These are phyloP conservation scores for Ploceus nigricollis DNA, from an alignment of 2,113 vertebrate species.

Conservation along the genomic window DNA sequence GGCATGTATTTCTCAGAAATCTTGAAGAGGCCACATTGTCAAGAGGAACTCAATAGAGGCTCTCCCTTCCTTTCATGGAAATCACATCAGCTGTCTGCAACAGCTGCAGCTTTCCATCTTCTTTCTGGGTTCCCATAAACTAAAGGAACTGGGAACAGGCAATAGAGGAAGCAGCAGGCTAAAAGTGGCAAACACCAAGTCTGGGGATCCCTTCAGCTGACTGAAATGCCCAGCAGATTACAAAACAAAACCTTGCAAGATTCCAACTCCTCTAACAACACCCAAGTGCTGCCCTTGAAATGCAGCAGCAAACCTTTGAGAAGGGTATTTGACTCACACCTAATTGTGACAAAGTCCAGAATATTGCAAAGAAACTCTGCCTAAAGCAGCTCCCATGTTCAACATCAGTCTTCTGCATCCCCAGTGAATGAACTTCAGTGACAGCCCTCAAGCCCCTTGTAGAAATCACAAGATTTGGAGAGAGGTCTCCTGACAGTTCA, in stretches of 20 bases:
- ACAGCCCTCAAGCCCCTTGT: not conserved
- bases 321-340: not conserved
- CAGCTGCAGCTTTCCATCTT: not conserved
- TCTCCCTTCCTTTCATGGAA: not conserved
- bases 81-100: not conserved
- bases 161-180: not conserved
- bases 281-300: not conserved
- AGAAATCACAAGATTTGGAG: not conserved
- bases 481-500: not conserved
- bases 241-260: not conserved
- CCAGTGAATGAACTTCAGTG: not conserved
- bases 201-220: not conserved
- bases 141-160: not conserved
- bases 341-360: not conserved
- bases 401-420: not conserved
- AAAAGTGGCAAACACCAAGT: not conserved
- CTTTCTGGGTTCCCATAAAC: not conserved
- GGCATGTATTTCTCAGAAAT: not conserved
- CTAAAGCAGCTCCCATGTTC: not conserved
- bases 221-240: not conserved
- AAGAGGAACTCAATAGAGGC: not conserved
- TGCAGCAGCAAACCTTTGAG: not conserved
- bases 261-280: not conserved
- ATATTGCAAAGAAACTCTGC: not conserved
- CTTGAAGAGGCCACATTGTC: not conserved